Percentiles rank a stretch among this genome's conserved stretches.
Conservation (phyloP, 2,113 vertebrate genomes). For the Daubentonia madagascariensis region DNA sequence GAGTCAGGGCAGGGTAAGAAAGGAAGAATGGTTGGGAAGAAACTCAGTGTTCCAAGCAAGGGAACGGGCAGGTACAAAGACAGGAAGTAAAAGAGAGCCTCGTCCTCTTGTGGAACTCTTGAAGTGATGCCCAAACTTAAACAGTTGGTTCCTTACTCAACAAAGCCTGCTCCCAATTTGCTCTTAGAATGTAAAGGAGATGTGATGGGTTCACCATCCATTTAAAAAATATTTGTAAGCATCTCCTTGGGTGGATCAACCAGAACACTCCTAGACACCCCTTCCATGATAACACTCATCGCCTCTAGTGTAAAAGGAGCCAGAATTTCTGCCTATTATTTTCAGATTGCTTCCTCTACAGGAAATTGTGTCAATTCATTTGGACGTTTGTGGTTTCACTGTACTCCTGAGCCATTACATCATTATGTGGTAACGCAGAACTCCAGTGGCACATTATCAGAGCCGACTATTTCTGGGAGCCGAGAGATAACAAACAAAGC, state of each 20-base stretch:
- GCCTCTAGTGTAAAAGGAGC: constrained; percentile 17
- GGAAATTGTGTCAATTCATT: constrained; percentile 71
- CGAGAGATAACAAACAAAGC: constrained; percentile 73
- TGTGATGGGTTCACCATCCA: too few species aligned
- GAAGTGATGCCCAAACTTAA: neutral
- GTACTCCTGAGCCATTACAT: constrained; percentile 58
- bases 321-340: constrained; percentile 65
- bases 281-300: constrained; percentile 1
- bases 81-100: too few species aligned
- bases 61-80: neutral
- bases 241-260: neutral
- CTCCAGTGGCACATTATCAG: constrained; percentile 43
- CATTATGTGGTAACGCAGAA: constrained; percentile 64
- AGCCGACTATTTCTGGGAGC: constrained; percentile 61
- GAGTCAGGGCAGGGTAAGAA: neutral
- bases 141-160: neutral
- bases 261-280: neutral
- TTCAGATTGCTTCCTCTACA: constrained; percentile 65
- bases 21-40: neutral
- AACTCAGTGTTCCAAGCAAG: neutral
- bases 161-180: neutral
- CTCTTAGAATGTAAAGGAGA: neutral
- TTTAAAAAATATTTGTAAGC: neutral
- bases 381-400: constrained; percentile 48
- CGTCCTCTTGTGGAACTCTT: neutral